Evolutionary conservation across 1,140 invertebrate genomes (phyloP), one percentile per base, ranked within the genome.

Genomic region (Orussus abietinus): DNA sequence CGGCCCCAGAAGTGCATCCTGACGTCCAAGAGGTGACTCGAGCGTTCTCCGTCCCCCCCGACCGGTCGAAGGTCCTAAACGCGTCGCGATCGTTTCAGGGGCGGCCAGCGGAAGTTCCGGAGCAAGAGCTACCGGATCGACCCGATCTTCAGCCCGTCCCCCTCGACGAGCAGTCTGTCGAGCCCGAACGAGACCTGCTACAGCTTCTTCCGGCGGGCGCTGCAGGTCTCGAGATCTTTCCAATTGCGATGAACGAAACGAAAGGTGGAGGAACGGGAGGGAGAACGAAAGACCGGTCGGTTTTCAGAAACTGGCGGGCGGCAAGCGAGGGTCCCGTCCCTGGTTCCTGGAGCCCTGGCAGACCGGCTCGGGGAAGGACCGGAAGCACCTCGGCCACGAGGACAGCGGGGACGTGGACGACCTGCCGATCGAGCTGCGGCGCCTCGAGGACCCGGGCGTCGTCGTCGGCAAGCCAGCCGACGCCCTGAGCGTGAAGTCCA

Each of bases 131-230:
- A 79, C 64, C 78, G 77, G 49, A 77, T 80, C 48, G 79, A 82
- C 49, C 78, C 79, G 18, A 66, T 74, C 50, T 62, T 63, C 51
- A 78, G 63, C 55, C 75, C 66, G 21, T 90, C 87, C 1, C 84
- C 84, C 18, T 86, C 85, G 47, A 88, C 84, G 34, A 90, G 87
- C 15, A 90, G 89, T 48, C 76, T 93, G 2, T 92, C 89, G 17
- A 91, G 87, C 50, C 90, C 91, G 3, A 92, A 91, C 55, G 92
- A 94, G 73, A 92, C 90, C 4, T 95, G 92, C 62, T 95, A 95
- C 71, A 92, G 89, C 59, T 95, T 94, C 61, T 90, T 95, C 3
- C 77, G 90, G 31, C 79, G 89, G 53, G 91, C 92, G 4, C 78
- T 95, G 22, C 88, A 93, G 70, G 82, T 83, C 70, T 59, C 6